These are phyloP conservation scores for Papilio protenor DNA, from an alignment of 2,888 invertebrate species.

Conservation along the genomic window DNA sequence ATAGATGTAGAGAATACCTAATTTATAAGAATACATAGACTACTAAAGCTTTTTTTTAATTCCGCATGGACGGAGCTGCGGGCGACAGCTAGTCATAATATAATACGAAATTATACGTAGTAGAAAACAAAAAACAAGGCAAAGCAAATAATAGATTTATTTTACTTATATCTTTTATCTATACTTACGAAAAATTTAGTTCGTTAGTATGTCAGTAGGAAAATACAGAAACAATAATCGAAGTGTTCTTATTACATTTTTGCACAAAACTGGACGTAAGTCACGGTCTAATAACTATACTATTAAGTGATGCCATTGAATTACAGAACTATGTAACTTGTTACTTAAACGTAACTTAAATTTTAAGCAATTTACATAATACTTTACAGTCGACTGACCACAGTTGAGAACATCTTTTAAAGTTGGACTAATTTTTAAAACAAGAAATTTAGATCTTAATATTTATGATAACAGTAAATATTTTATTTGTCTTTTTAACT, in stretches of 20 bases:
- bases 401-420: neutral
- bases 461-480: neutral
- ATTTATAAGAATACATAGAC: too few species aligned
- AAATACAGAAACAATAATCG: neutral
- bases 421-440: neutral
- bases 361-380: slow-evolving; percentile 19
- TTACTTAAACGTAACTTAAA: slow-evolving; percentile 18
- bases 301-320: slow-evolving; percentile 18
- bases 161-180: too few species aligned
- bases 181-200: too few species aligned
- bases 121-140: too few species aligned
- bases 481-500: too few species aligned
- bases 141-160: too few species aligned
- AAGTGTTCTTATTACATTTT: neutral
- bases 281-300: slow-evolving; percentile 21
- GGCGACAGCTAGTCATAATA: too few species aligned
- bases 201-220: too few species aligned
- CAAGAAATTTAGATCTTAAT: neutral
- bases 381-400: slow-evolving; percentile 18
- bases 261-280: slow-evolving; percentile 13
- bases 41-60: too few species aligned
- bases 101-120: too few species aligned
- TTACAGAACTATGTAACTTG: slow-evolving; percentile 22
- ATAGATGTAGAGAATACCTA: too few species aligned
- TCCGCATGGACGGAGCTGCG: too few species aligned